Evolutionary conservation across 2,113 vertebrate species (phyloP), one percentile per base, ranked within the genome.

Genomic region (Hymenochirus boettgeri): DNA sequence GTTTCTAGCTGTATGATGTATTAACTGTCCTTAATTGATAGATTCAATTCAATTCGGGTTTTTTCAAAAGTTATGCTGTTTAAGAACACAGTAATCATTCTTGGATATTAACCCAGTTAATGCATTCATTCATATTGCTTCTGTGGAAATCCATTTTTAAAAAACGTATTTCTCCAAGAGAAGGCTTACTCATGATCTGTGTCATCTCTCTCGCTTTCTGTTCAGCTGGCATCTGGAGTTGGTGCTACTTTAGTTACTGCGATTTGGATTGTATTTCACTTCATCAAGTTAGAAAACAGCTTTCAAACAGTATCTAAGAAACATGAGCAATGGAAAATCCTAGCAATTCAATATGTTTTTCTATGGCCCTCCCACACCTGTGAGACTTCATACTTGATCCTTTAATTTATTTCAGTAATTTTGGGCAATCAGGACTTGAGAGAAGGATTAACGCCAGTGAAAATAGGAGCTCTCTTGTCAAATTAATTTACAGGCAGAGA

Each of bases 381-480:
- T 65, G 72, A 77, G 71, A 75, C 70, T 69, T 22, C 33, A 47
- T 42, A 26, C 24, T 6, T 58, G 56, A 33, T 39, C 56, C 39
- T 31, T 27, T 12, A 10, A 45, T 50, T 66, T 50, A 57, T 58
- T 57, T 51, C 55, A 66, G 57, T 58, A 65, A 71, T 74, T 55
- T 33, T 29, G 69, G 73, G 70, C 70, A 76, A 69, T 51, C 57
- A 74, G 71, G 75, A 62, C 55, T 50, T 59, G 74, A 70, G 64
- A 74, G 51, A 58, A 46, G 65, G 69, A 61, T 52, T 78, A 60
- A 46, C 72, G 65, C 74, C 79, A 74, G 79, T 74, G 77, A 75
- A 82, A 75, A 74, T 74, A 79, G 74, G 54, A 79, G 70, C 71
- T 71, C 77, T 78, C 76, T 71, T 74, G 62, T 57, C 59, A 4